A percentile compares a stretch with the other conserved stretches of the same genome.
Evolutionary conservation across 2,113 vertebrate genomes (phyloP).

Genomic region (Oceanites oceanicus): DNA sequence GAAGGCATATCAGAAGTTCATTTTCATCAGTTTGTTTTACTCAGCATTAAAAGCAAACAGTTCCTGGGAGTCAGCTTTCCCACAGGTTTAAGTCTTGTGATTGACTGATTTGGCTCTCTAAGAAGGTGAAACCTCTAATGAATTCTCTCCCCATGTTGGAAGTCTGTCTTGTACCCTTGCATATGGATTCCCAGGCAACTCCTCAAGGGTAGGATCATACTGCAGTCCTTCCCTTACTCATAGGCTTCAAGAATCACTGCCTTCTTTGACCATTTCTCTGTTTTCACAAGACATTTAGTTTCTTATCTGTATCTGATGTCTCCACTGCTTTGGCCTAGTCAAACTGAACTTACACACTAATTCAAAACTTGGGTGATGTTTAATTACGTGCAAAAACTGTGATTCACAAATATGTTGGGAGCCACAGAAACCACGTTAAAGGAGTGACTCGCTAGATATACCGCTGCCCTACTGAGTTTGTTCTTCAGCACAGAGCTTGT

Average conservation of each 20-base stretch:
- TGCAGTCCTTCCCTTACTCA: neutral
- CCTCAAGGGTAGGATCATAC: neutral
- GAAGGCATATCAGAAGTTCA: neutral
- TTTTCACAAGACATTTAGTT: neutral
- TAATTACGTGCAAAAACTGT: neutral
- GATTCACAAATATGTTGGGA: neutral
- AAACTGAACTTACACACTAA: neutral
- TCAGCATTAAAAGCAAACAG: neutral
- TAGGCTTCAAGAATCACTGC: neutral
- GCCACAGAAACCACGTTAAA: neutral
- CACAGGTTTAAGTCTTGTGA: neutral
- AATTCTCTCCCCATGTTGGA: neutral
- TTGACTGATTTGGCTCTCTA: neutral
- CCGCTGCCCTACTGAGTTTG: neutral
- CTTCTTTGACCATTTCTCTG: neutral
- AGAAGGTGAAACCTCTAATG: neutral
- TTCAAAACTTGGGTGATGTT: neutral
- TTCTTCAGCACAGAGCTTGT: neutral
- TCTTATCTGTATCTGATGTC: rapidly evolving
- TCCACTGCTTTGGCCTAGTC: neutral
- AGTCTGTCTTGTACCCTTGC: neutral
- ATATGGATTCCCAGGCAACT: neutral
- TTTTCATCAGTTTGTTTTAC: neutral
- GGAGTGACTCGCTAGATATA: neutral
- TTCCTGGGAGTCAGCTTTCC: neutral